These are phyloP conservation scores for Carollia perspicillata DNA, from an alignment of 2,113 vertebrate species.

Conservation along the genomic window DNA sequence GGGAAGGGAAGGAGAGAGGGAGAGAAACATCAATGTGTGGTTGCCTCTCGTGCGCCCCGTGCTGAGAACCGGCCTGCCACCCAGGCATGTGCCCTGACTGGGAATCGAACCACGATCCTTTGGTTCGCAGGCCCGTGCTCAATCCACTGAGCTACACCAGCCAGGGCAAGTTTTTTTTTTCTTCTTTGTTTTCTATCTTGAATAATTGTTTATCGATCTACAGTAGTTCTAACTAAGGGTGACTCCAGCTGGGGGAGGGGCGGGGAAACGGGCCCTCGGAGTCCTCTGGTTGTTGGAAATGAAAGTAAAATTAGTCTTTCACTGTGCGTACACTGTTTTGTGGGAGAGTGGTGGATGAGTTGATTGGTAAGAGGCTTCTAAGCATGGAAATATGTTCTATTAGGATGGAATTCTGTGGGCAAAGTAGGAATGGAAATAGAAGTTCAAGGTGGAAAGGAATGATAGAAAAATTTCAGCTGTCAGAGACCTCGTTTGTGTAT, in stretches of 20 bases:
- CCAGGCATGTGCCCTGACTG: too few relatives aligned
- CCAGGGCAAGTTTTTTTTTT: too few relatives aligned
- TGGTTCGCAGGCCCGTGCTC: too few relatives aligned
- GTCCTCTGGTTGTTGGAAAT: slow-evolving; percentile 7
- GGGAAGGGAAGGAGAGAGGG: too few relatives aligned
- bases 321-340: background rate
- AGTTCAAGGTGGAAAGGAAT: background rate
- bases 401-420: slow-evolving; percentile 13
- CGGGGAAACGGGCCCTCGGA: background rate
- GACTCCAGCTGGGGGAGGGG: background rate
- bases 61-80: too few relatives aligned
- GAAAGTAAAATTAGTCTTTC: slow-evolving; percentile 16
- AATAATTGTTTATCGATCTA: background rate
- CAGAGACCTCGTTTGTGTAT: background rate
- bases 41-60: too few relatives aligned
- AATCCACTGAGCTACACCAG: too few relatives aligned
- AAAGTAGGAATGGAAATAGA: slow-evolving; percentile 43
- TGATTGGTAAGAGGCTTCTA: background rate
- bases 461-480: background rate
- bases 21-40: too few relatives aligned
- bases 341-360: background rate
- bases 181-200: background rate
- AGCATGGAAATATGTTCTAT: slow-evolving; percentile 18
- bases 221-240: background rate
- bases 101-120: too few relatives aligned